Evolutionary conservation across 1,140 invertebrate species (phyloP).

Genomic region (Drosophila nannoptera): DNA sequence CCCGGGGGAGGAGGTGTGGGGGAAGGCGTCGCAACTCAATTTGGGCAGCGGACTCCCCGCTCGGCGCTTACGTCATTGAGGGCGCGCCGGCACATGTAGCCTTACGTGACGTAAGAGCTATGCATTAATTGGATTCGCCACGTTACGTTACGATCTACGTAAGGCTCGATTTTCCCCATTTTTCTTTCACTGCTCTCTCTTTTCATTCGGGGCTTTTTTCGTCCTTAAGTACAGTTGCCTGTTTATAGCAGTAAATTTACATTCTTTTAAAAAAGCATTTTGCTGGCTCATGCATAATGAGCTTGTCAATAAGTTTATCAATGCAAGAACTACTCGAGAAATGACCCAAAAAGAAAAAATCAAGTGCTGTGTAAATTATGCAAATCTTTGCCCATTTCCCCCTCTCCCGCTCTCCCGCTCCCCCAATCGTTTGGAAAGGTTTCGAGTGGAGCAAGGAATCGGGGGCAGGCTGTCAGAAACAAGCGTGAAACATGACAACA

Average conservation of each 20-base stretch:
- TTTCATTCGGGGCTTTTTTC: not conserved
- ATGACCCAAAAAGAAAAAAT: slow-evolving; percentile 60
- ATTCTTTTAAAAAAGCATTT: slow-evolving; percentile 16
- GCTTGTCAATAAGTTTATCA: slow-evolving; percentile 75
- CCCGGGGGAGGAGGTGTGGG: not conserved
- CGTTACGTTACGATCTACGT: too few species aligned
- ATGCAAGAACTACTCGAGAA: slow-evolving; percentile 59
- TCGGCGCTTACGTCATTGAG: not conserved
- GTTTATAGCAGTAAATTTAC: slow-evolving; percentile 1
- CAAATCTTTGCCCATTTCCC: slow-evolving; percentile 69
- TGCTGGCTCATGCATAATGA: slow-evolving; percentile 59
- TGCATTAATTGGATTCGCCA: too few species aligned
- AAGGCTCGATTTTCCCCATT: not conserved
- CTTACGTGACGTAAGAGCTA: not conserved
- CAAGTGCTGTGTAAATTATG: slow-evolving; percentile 76
- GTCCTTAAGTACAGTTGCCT: not conserved
- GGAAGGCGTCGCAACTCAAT: slow-evolving; percentile 17
- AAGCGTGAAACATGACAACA: slow-evolving; percentile 75
- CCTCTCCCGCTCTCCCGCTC: slow-evolving; percentile 15
- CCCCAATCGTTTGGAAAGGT: not conserved
- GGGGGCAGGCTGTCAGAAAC: slow-evolving; percentile 64
- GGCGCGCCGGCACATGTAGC: not conserved
- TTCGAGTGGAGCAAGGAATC: not conserved
- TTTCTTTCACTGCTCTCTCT: not conserved
- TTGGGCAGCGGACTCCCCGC: not conserved